Percentiles rank a stretch among this genome's conserved stretches.
These are phyloP conservation scores for Hippocampus mohnikei DNA, from an alignment of 2,113 vertebrate genomes.

Conservation along the genomic window DNA sequence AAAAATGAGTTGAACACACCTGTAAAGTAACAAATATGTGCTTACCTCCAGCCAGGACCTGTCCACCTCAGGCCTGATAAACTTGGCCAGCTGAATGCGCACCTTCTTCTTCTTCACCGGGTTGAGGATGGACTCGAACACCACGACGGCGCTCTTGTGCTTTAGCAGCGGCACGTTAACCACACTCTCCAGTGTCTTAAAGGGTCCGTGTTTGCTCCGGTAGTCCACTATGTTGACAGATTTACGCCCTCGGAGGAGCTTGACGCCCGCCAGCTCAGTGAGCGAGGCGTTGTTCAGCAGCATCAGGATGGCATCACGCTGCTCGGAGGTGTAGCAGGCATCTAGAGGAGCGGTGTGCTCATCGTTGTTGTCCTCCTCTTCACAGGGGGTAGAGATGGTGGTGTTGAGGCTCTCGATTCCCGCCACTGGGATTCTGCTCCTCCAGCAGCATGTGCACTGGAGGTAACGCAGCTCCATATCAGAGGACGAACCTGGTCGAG, in stretches of 20 bases:
- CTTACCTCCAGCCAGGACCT: conserved; percentile 74
- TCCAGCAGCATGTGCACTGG: conserved; percentile 68
- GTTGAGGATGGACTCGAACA: conserved; percentile 73
- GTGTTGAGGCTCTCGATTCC: conserved; percentile 40
- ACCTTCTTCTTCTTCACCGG: conserved; percentile 58
- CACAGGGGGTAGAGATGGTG: conserved; percentile 4
- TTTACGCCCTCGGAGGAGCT: conserved; percentile 73
- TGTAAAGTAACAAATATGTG: background rate
- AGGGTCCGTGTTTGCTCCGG: conserved; percentile 70
- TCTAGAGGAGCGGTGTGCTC: conserved; percentile 51
- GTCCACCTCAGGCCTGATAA: conserved; percentile 74
- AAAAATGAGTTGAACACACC: background rate
- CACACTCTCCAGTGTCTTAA: conserved; percentile 70
- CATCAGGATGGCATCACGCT: conserved; percentile 68
- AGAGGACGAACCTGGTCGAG: conserved; percentile 20
- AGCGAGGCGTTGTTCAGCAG: conserved; percentile 68
- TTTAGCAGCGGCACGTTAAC: conserved; percentile 71
- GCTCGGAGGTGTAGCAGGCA: conserved; percentile 64
- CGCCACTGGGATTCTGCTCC: conserved; percentile 47
- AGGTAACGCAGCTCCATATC: conserved; percentile 60
- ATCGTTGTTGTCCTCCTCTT: conserved; percentile 26
- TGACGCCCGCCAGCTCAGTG: conserved; percentile 66
- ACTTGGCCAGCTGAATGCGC: conserved; percentile 60
- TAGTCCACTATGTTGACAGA: conserved; percentile 58
- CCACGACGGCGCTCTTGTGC: conserved; percentile 69